Evolutionary conservation across 35 echinoderm and acorn worm species (phyloP).

Genomic region (Nesometra sesokonis): DNA sequence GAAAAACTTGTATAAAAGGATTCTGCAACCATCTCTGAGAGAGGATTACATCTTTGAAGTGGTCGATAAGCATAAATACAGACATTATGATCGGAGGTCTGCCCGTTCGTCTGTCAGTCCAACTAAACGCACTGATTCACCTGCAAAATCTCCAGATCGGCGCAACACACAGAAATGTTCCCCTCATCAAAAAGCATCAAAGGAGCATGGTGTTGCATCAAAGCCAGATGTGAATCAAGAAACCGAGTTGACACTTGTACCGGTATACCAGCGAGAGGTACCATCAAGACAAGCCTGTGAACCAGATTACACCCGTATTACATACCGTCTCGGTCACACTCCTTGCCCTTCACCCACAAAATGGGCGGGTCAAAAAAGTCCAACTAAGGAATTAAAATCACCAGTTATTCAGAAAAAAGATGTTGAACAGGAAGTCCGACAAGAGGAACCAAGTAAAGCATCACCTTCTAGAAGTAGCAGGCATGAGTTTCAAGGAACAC

Average conservation of each 20-base stretch:
- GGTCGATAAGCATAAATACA: conserved; percentile 14
- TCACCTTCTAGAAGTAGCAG: not conserved
- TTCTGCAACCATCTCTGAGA: conserved; percentile 10
- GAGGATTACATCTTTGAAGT: conserved; percentile 31
- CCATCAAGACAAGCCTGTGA: not conserved
- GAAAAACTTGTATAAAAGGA: conserved; percentile 38
- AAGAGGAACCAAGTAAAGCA: not conserved
- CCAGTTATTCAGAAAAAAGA: not conserved
- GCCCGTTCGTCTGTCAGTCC: not conserved
- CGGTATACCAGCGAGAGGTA: not conserved
- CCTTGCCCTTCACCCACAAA: not conserved
- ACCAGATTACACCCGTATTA: not conserved
- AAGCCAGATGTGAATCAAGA: not conserved
- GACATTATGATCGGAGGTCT: not conserved
- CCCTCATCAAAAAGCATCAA: not conserved
- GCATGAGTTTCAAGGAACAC: not conserved
- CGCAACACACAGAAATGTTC: not conserved
- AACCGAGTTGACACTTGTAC: not conserved
- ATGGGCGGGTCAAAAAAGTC: not conserved
- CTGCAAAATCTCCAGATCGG: not conserved
- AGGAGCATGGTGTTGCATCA: not conserved
- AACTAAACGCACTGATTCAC: not conserved
- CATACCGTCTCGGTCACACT: not conserved
- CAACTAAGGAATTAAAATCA: not conserved
- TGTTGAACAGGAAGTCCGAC: not conserved